Conservation (phyloP, 2,113 vertebrate genomes). For the Crypturellus undulatus region DNA sequence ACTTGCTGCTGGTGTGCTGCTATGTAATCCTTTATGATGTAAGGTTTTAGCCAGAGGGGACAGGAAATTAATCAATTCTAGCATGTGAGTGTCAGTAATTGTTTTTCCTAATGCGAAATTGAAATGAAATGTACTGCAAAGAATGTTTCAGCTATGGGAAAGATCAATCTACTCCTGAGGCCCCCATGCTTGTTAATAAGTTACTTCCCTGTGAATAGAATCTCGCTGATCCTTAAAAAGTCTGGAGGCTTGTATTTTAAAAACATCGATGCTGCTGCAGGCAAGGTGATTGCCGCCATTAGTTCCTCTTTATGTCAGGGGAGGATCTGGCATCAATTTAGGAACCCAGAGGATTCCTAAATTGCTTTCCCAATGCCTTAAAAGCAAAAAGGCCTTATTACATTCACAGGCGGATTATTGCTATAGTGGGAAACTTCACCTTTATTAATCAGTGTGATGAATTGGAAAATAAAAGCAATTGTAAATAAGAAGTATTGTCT, state of each 20-base stretch:
- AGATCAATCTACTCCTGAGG: constrained; percentile 48
- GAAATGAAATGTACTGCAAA: constrained; percentile 38
- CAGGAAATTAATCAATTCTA: constrained; percentile 32
- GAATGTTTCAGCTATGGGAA: constrained; percentile 38
- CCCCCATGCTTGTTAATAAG: constrained; percentile 59
- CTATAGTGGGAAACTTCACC: constrained; percentile 25
- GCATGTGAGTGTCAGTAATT: constrained; percentile 37
- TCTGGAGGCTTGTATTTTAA: constrained; percentile 69
- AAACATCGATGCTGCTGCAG: constrained; percentile 61
- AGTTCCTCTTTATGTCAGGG: constrained; percentile 66
- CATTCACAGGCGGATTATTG: constrained; percentile 37
- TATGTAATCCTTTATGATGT: neutral
- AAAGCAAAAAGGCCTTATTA: constrained; percentile 16
- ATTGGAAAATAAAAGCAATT: constrained; percentile 23
- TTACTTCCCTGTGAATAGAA: constrained; percentile 57
- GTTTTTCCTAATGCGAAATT: constrained; percentile 42
- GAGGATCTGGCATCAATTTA: constrained; percentile 44
- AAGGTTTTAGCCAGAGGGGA: constrained; percentile 26
- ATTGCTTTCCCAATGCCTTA: constrained; percentile 50
- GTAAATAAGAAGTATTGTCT: neutral
- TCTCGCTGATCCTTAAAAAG: constrained; percentile 66
- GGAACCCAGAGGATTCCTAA: constrained; percentile 59
- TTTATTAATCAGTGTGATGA: constrained; percentile 29
- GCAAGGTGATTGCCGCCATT: constrained; percentile 75
- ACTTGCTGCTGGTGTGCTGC: neutral